Evolutionary conservation across 1,140 invertebrate species (phyloP), one percentile per base, ranked within the genome.

Genomic region (Rhagoletis zephyria): DNA sequence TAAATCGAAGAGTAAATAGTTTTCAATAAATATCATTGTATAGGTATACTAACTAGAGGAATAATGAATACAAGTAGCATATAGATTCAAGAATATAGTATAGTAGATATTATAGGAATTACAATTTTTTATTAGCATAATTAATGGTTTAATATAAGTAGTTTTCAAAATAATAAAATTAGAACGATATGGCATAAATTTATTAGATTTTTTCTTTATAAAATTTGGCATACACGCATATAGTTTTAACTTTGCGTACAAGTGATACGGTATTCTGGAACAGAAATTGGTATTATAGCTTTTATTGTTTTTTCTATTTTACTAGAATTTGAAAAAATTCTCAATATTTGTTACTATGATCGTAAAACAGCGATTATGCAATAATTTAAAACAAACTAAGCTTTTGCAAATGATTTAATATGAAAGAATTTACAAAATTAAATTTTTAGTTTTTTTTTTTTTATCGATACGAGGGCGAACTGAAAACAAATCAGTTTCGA

Each of bases 201-300:
- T 30, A 30, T 30, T 30, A 30, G 30, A 30, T 30, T 30, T 30
- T 30, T 30, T 30, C 45, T 74, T 70, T 14, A 4, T 3, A 16
- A 74, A 74, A 74, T 74, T 48, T 74, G 14, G 12, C 67, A n/a
- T n/a, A 4, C 5, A 16, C 67, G 61, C 61, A 14, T 67, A 67
- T 10, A 74, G 40, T 45, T 16, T 74, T 74, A 74, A 40, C 67
- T 74, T 81, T 81, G 48, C 48, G 2, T 56, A 59, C 48, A 81
- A 59, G 56, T 5, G 16, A 81, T 81, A 74, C 48, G 74, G 48
- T 81, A 81, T 81, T 81, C 74, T 81, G 74, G 74, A 81, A 81
- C 48, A 81, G n/a, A 59, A 81, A 81, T 30, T 81, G 16, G 70
- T 48, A 5, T 42, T 65, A 9, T 7, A 67, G 64, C 12, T 40